phyloP scores from a whole-genome alignment of 2,113 vertebrate species.

The Eublepharis macularius region DNA sequence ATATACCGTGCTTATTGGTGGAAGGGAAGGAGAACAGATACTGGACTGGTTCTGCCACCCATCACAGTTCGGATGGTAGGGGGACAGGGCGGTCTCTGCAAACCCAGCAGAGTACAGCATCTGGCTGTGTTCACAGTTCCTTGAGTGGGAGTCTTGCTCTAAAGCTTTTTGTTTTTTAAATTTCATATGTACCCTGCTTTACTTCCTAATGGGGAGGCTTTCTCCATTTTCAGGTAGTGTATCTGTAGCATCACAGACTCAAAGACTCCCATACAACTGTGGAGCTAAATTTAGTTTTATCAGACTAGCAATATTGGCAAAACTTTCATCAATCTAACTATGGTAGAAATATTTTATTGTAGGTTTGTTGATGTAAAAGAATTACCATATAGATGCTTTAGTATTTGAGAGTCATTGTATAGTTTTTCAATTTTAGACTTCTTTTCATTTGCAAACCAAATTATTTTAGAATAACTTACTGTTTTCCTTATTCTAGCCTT shows the following conservation, averaged over 20 bases:
- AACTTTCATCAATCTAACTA: neutral
- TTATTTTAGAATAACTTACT: neutral
- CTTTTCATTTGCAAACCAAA: neutral
- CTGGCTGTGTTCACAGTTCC: neutral
- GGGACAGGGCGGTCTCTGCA: neutral
- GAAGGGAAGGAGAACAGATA: no score
- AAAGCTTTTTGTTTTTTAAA: no score
- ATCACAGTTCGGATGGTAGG: neutral
- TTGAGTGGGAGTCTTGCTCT: neutral
- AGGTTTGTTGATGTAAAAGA: neutral
- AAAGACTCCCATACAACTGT: neutral
- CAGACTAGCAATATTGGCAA: neutral
- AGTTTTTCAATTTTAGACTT: neutral
- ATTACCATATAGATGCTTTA: neutral
- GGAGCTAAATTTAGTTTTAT: neutral
- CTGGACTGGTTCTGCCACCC: neutral
- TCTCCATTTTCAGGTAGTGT: no score
- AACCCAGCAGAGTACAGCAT: neutral
- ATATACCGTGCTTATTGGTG: no score
- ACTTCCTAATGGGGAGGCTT: no score
- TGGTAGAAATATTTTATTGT: neutral
- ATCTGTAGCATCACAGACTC: neutral
- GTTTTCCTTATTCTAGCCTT: neutral
- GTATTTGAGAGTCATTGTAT: neutral
- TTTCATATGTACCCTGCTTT: no score